Base-by-base conservation (phyloP, 2,797 vertebrate species). In the Psittacula derbiana region DNA sequence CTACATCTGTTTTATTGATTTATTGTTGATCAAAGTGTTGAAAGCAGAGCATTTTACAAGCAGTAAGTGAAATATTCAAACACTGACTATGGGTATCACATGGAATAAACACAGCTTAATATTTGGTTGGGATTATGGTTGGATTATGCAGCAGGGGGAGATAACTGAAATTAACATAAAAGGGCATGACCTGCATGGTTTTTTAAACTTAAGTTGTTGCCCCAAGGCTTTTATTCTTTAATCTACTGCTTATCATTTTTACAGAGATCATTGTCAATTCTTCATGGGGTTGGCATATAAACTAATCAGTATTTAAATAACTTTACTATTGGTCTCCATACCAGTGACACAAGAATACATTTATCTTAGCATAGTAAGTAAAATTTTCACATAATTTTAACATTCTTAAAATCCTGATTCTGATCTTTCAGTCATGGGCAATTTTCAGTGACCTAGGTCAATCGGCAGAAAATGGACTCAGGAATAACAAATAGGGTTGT, bases 151-250 rank as follows among this genome's bases (percentile, higher is more conserved):
- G 62, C 70, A 66, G 70, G 28, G 28, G 13, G 65, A 71, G 53
- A 73, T 69, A 73, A 80, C 80, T 73, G 70, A 94, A 93, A 88
- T 93, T 92, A 95, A 88, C 85, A 62, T 73, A 75, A 95, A 96
- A 93, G 75, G 78, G 55, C 75, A 83, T 12, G 75, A 95, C 95
- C 92, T 88, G 52, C 30, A 71, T 71, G 72, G 20, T 91, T 88
- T 96, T 93, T 75, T 36, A 28, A 93, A 87, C 30, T 50, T 80
- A 93, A 93, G 94, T 83, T 94, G 17, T 67, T 92, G 66, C 94
- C 31, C 38, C 36, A 64, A 93, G 88, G 83, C 62, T 73, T 94
- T 96, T 92, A 80, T 31, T 80, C 66, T 88, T 83, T 89, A 95
- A 96, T 93, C 80, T 53, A 33, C 66, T 84, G 41, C 83, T 93